Base-by-base conservation (phyloP, 2,888 invertebrate species). In the Protonemura montana region DNA sequence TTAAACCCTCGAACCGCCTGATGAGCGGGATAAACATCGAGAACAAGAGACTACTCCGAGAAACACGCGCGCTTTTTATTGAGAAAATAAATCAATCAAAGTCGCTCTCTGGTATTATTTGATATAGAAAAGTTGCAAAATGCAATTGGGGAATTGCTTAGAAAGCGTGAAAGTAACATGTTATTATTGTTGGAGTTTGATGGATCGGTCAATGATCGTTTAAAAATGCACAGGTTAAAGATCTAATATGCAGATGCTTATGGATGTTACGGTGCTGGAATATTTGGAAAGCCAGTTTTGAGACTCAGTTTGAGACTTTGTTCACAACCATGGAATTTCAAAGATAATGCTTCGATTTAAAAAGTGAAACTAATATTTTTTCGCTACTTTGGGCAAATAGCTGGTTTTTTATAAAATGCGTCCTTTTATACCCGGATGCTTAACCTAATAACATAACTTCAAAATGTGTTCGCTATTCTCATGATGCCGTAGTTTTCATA, bases 11-110 rank as follows among this genome's bases (percentile, higher is more conserved):
- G n/a, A 28, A 42, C 84, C 84, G 28, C 81, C 84, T 21, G 76
- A 84, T 76, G 84, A 76, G 84, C 28, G 76, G 84, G 59, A 81
- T 29, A 81, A 81, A 59, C 84, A 59, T 83, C 25, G 42, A 84
- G 25, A 84, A 84, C 84, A 76, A 76, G 26, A 28, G 28, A 27
- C 76, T 21, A 84, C 16, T 27, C 26, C 25, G 41, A 59, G 21
- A 41, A n/a, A 83, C 76, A 29, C 76, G n/a, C 5, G 29, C 26
- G 29, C 84, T 42, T 28, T 29, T 28, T 59, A 84, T 84, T 27
- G 27, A 28, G 29, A 30, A 76, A 27, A 84, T 42, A 26, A 76
- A 84, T 84, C 84, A 84, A 84, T 84, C 84, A 84, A 27, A 84
- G 84, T 59, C 76, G 6, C 1, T 29, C 2, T 80, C 27, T 1